A percentile compares a stretch with the other conserved stretches of the same genome.
phyloP scores from a whole-genome alignment of 2,888 invertebrate species.

The Chaetogeoica ovagalla region DNA sequence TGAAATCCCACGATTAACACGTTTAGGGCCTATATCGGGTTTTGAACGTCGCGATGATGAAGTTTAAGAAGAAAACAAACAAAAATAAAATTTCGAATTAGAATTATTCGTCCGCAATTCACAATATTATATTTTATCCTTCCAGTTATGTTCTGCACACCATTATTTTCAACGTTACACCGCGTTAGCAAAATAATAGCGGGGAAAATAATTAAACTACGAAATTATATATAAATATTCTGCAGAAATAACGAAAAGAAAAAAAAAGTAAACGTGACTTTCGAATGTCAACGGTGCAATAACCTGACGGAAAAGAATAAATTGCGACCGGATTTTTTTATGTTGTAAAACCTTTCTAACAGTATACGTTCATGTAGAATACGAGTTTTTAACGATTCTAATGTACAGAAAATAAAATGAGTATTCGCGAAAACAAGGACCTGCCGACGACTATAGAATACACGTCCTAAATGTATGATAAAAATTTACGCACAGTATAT shows the following conservation, averaged over 20 bases:
- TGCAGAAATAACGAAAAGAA: slow-evolving; percentile 14
- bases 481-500: background rate
- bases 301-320: slow-evolving; percentile 38
- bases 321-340: slow-evolving; percentile 41
- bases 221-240: slow-evolving; percentile 3
- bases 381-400: slow-evolving; percentile 22
- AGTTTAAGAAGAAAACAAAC: background rate
- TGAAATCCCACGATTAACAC: background rate
- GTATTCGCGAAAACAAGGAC: background rate
- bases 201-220: background rate
- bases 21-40: background rate
- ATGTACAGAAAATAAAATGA: slow-evolving; percentile 3
- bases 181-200: no score
- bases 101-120: background rate
- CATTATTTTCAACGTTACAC: no score
- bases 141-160: background rate
- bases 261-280: slow-evolving; percentile 32
- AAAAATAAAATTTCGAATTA: background rate
- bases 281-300: slow-evolving; percentile 49
- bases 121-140: background rate
- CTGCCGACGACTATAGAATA: no score
- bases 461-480: background rate
- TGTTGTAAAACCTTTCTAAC: slow-evolving; percentile 47
- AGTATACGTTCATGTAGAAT: slow-evolving; percentile 4
- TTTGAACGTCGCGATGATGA: background rate